phyloP scores from a whole-genome alignment of 2,888 invertebrate genomes.

The Caenorhabditis afra region DNA sequence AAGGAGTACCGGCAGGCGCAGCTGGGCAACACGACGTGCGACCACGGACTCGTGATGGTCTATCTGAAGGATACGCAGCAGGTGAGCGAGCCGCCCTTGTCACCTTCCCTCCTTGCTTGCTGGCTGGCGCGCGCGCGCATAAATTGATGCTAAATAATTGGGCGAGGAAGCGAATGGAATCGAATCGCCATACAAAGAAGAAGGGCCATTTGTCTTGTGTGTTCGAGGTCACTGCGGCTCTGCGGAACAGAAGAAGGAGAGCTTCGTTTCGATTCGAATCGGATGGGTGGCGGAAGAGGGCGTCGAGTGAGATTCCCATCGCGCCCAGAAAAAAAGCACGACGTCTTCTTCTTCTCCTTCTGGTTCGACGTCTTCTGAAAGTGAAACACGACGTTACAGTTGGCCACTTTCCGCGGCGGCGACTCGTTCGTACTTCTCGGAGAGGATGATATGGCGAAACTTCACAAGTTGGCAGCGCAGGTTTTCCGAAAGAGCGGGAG shows the following conservation, averaged over 20 bases:
- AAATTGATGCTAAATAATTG: conserved; percentile 58
- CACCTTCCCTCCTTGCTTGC: conserved; percentile 49
- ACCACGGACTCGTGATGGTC: conserved; percentile 77
- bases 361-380: conserved; percentile 13
- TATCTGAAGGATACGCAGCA: conserved; percentile 75
- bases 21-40: conserved; percentile 75
- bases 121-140: conserved; percentile 38
- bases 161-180: conserved; percentile 33
- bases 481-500: conserved; percentile 17
- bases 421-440: conserved; percentile 74
- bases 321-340: not conserved
- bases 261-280: conserved; percentile 20
- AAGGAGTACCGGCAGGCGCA: conserved; percentile 71
- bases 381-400: conserved; percentile 64
- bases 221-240: conserved; percentile 56
- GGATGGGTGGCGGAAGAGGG: not conserved
- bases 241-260: too few relatives aligned
- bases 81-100: conserved; percentile 50
- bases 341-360: too few relatives aligned
- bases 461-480: conserved; percentile 74
- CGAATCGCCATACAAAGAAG: conserved; percentile 50
- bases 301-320: not conserved
- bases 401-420: conserved; percentile 78
- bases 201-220: conserved; percentile 39
- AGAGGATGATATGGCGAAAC: conserved; percentile 76